These are phyloP conservation scores for Porites evermanni DNA, from an alignment of 92 coral and sea anemone genomes.

Conservation along the genomic window DNA sequence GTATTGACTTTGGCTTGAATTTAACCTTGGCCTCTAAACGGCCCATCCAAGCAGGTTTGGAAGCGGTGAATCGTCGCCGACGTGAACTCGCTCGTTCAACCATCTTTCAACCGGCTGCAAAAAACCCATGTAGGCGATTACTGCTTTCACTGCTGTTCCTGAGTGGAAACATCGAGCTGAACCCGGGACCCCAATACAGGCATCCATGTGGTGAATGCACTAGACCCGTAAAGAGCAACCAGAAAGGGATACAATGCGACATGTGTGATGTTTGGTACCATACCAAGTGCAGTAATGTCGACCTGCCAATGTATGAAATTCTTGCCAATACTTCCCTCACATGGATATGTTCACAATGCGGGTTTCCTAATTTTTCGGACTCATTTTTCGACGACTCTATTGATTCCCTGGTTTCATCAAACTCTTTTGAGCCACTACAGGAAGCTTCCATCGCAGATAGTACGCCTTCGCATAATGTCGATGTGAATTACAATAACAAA, in stretches of 20 bases:
- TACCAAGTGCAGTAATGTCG: constrained; percentile 41
- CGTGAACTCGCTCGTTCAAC: constrained; percentile 42
- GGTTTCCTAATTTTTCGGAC: neutral
- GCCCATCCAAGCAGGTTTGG: constrained; percentile 45
- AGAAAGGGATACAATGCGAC: too few species aligned
- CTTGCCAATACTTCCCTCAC: constrained; percentile 46
- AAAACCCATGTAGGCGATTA: constrained; percentile 39
- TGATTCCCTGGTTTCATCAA: constrained; percentile 41
- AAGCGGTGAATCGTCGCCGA: constrained; percentile 46
- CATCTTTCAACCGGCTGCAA: constrained; percentile 35
- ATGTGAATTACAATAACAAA: constrained; percentile 10
- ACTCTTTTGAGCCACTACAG: constrained; percentile 12
- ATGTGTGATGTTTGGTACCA: constrained; percentile 52
- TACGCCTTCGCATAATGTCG: constrained; percentile 29
- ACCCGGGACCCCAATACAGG: constrained; percentile 43
- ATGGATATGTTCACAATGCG: constrained; percentile 42
- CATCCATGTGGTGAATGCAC: too few species aligned
- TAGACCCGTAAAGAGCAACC: too few species aligned
- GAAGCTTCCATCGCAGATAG: constrained; percentile 6
- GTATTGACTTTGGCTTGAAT: constrained; percentile 37
- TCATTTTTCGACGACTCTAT: constrained; percentile 40
- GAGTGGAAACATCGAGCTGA: constrained; percentile 32
- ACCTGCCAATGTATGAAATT: constrained; percentile 38
- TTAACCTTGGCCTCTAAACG: constrained; percentile 32
- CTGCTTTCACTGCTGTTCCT: constrained; percentile 39